Base-by-base conservation (phyloP, 2,888 invertebrate species). In the Apotomis turbidana region DNA sequence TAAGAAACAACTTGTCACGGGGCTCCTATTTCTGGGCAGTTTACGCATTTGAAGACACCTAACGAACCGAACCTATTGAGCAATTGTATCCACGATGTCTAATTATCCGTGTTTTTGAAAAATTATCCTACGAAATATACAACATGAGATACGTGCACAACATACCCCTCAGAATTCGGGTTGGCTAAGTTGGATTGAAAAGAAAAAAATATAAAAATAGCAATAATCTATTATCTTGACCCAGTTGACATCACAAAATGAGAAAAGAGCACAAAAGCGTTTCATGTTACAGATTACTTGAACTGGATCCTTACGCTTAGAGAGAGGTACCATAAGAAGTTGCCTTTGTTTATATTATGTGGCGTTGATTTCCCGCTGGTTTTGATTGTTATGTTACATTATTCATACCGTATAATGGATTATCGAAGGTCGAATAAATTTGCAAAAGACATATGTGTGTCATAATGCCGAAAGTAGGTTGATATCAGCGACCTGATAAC, bases 351-450 rank as follows among this genome's bases (percentile, higher is more conserved):
- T 63, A 51, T 4, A 36, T 46, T n/a, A 15, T 49, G 15, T 9
- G n/a, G 9, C 15, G 44, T n/a, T 6, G 44, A 69, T 62, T 62
- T 15, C 55, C 55, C 57, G 49, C 10, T 4, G 57, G 27, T 58
- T 54, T 51, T 60, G 44, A 60, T 60, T 52, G 52, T 67, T 60
- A 44, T 55, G 44, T 60, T 67, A 49, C 61, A 67, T 67, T 68
- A 67, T 62, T 71, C 57, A 71, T 58, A 62, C 61, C n/a, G 61
- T 41, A 61, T 51, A 67, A 62, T 71, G 41, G 57, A 57, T 62
- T 57, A 68, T 51, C 44, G 54, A 67, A 68, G 55, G 57, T 62
- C 61, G 54, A 4, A 52, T 58, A 63, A n/a, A 51, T 46, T 66
- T 44, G 66, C 60, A 49, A 36, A 68, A 62, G 41, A 51, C 15